Evolutionary conservation across 2,797 vertebrate species (phyloP).

Genomic region (Nannoperca obscura): DNA sequence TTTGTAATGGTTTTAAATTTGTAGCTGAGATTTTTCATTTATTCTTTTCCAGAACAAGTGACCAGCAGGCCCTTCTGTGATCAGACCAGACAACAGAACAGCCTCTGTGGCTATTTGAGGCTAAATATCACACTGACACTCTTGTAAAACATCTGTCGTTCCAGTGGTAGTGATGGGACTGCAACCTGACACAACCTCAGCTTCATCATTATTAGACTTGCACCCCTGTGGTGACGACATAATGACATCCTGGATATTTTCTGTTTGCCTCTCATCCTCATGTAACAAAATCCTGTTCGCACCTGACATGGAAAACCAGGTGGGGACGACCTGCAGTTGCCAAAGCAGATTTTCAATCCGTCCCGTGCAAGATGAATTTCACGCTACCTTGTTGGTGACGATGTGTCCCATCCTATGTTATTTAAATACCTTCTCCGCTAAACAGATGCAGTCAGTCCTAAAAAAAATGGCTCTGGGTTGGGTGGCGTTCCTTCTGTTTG

Average conservation of each 20-base stretch:
- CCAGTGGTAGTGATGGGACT: no score
- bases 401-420: constrained; percentile 53
- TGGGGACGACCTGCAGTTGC: constrained; percentile 26
- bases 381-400: constrained; percentile 40
- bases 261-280: constrained; percentile 28
- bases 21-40: background rate
- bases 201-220: background rate
- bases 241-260: constrained; percentile 22
- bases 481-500: constrained; percentile 53
- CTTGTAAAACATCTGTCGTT: background rate
- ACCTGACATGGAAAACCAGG: constrained; percentile 46
- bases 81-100: background rate
- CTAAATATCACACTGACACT: background rate
- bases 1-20: background rate
- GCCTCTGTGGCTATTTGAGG: background rate
- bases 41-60: background rate
- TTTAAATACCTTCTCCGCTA: constrained; percentile 71
- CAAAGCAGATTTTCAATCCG: constrained; percentile 42
- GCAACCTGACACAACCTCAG: background rate
- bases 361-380: constrained; percentile 52
- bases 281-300: constrained; percentile 67
- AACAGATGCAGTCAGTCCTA: constrained; percentile 33
- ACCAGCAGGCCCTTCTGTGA: background rate
- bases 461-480: constrained; percentile 68
- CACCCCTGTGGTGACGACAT: constrained; percentile 11